Base-by-base conservation (phyloP, 2,888 invertebrate species). In the Hypena proboscidalis region DNA sequence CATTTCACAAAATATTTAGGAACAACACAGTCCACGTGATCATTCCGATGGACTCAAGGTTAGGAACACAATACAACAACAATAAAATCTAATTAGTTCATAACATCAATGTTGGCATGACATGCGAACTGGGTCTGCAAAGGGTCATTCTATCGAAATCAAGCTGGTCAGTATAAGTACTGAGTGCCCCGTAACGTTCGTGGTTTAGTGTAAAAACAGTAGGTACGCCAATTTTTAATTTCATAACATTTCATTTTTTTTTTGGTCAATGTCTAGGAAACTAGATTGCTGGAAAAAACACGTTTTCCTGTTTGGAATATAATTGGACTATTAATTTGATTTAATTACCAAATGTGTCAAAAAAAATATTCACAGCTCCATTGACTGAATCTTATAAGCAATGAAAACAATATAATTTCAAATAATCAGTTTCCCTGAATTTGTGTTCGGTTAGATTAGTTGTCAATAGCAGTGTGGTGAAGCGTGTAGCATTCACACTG, bases 21-120 rank as follows among this genome's bases (percentile, higher is more conserved):
- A 65, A 58, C 61, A 58, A 73, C 70, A 73, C 69, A 72, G 69
- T 73, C 77, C 79, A 77, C 49, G 61, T 61, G 55, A 50, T 70
- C 84, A 82, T 82, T 79, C 78, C 67, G 58, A 70, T 70, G 76
- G 77, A 77, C 74, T 61, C 35, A 1, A 57, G 54, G 79, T 84
- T 84, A 81, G 76, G 71, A 71, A 62, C 64, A 78, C 74, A 78
- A 70, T 53, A 60, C 56, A 66, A 73, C 70, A 74, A 79, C 74
- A 78, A 64, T 44, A 53, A 57, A 70, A 65, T 61, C 65, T 63
- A 54, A 71, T 74, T 69, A 76, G 74, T 73, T 54, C 58, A 64
- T 60, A 58, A 70, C 58, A 40, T 67, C 46, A 58, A 63, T 70
- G 57, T 68, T 82, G 86, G 86, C 87, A 85, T 85, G 85, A 83